phyloP scores from a whole-genome alignment of 1,140 invertebrate species.

The Lethocerus indicus region DNA sequence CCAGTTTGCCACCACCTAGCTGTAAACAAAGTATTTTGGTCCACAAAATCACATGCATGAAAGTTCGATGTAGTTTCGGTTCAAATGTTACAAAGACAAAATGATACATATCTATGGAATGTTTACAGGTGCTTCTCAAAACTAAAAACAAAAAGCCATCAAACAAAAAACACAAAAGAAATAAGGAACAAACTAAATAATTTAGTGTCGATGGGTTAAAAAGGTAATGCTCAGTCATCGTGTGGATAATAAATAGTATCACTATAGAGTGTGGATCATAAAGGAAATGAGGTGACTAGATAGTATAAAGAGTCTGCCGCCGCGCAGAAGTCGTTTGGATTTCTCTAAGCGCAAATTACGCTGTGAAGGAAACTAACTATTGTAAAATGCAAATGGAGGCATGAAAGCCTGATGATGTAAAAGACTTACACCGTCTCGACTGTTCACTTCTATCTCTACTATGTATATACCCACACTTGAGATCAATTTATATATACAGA shows the following conservation, averaged over 20 bases:
- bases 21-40: constrained; percentile 16
- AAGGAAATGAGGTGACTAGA: constrained; percentile 13
- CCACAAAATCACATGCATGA: constrained; percentile 17
- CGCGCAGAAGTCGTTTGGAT: too few relatives aligned
- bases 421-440: constrained; percentile 6
- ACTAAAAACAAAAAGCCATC: constrained; percentile 1
- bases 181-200: constrained; percentile 14
- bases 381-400: constrained; percentile 6
- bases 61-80: constrained; percentile 15
- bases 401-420: constrained; percentile 7
- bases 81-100: constrained; percentile 1
- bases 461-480: constrained; percentile 13
- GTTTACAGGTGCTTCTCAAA: constrained; percentile 7
- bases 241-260: constrained; percentile 13
- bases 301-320: constrained; percentile 5
- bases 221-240: constrained; percentile 8
- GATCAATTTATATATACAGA: constrained; percentile 15
- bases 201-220: constrained; percentile 7
- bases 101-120: constrained; percentile 13
- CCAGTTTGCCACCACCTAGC: not conserved
- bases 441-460: constrained; percentile 5
- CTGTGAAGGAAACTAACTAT: constrained; percentile 1
- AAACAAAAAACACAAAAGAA: constrained; percentile 9
- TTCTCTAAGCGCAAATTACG: too few relatives aligned
- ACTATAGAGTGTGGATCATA: constrained; percentile 13